Base-by-base conservation (phyloP, 1,140 invertebrate species). In the Brachionus koreanus region DNA sequence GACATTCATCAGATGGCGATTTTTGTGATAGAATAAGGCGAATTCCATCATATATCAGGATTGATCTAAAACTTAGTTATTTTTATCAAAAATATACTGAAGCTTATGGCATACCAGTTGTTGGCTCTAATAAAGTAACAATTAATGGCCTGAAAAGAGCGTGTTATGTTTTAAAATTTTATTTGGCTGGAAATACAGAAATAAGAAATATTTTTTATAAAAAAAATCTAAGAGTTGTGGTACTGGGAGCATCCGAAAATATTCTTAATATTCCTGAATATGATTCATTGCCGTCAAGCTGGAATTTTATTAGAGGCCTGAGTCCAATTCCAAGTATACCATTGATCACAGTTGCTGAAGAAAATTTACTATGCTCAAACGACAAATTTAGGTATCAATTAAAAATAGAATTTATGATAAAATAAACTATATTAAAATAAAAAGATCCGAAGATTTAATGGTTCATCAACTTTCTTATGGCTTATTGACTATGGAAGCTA, bases 71-170 rank as follows among this genome's bases (percentile, higher is more conserved):
- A 23, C 49, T 86, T 25, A 35, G 76, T 16, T 57, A 65, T 35
- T 86, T 85, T 81, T 86, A 86, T 67, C 83, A 84, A 63, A 86
- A 86, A 63, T 86, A 86, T 79, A 86, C 85, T 5, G 85, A 86
- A 77, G 85, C 85, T 13, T 86, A 86, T 65, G 85, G 85, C 0
- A 86, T 86, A n/a, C 86, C 86, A 10, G 84, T 86, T 2, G n/a
- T 86, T 6, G 83, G 86, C 85, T 84, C 63, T 82, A 79, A 35
- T 57, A 52, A 49, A 57, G 35, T 46, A 16, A 37, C 43, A 61
- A 9, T 29, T 35, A 75, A 61, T 49, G 46, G 57, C 52, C 33
- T 86, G 35, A 84, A 84, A 61, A 43, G 86, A 35, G 86, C 85
- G 0, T 86, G 85, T 61, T 86, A 86, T 77, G 83, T 85, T 9